phyloP scores from a whole-genome alignment of 2,888 invertebrate species.

The Scrobipalpa atriplicella region DNA sequence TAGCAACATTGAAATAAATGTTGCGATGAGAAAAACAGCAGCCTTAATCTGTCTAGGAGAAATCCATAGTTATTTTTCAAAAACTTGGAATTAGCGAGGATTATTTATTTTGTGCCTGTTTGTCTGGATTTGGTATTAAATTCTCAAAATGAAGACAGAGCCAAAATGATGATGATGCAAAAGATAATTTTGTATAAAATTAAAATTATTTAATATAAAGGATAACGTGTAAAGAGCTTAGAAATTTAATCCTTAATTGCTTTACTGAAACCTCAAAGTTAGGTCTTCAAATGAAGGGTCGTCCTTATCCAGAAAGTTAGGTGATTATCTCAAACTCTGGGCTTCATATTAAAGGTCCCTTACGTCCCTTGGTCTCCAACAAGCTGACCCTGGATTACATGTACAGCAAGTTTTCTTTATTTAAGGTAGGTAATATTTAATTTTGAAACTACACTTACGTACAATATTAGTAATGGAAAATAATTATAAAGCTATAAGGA shows the following conservation, averaged over 20 bases:
- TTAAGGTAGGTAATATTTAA: too few relatives aligned
- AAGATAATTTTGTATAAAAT: too few relatives aligned
- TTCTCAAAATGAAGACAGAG: too few relatives aligned
- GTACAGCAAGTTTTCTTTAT: neutral
- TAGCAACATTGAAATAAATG: slow-evolving; percentile 25
- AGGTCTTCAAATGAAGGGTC: slow-evolving; percentile 27
- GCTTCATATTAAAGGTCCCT: slow-evolving; percentile 30
- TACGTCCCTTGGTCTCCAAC: slow-evolving; percentile 23
- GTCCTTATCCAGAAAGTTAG: slow-evolving; percentile 31
- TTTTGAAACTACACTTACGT: too few relatives aligned
- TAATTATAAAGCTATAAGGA: neutral
- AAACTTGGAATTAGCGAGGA: too few relatives aligned
- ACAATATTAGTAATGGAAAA: neutral
- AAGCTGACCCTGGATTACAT: neutral
- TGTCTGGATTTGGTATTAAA: too few relatives aligned
- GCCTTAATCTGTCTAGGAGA: neutral
- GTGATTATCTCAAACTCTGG: slow-evolving; percentile 32
- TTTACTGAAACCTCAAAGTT: slow-evolving; percentile 25
- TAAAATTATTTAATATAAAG: neutral
- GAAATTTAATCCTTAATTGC: slow-evolving; percentile 13
- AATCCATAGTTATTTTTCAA: too few relatives aligned
- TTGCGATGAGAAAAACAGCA: neutral
- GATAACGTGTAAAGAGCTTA: neutral
- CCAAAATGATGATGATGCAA: too few relatives aligned
- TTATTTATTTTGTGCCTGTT: too few relatives aligned